Evolutionary conservation across 2,888 invertebrate genomes (phyloP).

Genomic region (Thymelicus acteon): DNA sequence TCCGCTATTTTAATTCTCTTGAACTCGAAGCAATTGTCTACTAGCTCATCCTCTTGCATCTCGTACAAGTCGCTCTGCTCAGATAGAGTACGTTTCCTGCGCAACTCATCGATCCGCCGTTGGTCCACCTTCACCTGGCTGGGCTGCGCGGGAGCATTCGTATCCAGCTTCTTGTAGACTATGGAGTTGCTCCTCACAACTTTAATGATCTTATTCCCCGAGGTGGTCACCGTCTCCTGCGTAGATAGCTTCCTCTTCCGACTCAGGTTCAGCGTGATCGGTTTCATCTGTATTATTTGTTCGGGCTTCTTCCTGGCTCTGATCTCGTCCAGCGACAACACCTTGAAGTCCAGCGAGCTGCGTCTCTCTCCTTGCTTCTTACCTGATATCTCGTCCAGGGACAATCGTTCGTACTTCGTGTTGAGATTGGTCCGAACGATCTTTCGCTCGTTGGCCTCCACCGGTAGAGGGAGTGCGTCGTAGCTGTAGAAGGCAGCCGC

Average conservation of each 20-base stretch:
- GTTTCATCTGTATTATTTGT: conserved; percentile 53
- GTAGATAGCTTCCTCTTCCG: conserved; percentile 75
- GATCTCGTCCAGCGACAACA: conserved; percentile 82
- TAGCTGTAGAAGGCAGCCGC: conserved; percentile 90
- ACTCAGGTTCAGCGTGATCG: conserved; percentile 67
- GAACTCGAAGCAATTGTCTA: conserved; percentile 74
- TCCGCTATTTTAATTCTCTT: conserved; percentile 70
- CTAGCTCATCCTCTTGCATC: conserved; percentile 67
- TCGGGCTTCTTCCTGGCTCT: conserved; percentile 68
- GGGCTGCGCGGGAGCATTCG: conserved; percentile 50
- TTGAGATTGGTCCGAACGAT: conserved; percentile 60
- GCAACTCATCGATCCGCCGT: conserved; percentile 55
- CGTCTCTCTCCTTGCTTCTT: conserved; percentile 60
- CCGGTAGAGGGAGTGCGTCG: conserved; percentile 64
- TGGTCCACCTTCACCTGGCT: conserved; percentile 54
- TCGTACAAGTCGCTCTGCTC: conserved; percentile 70
- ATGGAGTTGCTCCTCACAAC: conserved; percentile 77
- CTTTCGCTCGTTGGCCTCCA: conserved; percentile 58
- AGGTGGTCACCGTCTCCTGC: conserved; percentile 70
- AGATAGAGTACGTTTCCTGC: conserved; percentile 71
- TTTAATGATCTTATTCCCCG: conserved; percentile 77
- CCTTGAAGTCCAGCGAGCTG: conserved; percentile 72
- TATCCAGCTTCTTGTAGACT: conserved; percentile 74
- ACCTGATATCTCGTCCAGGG: conserved; percentile 80
- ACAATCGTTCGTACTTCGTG: conserved; percentile 75